A percentile compares a stretch with the other conserved stretches of the same genome.
These are phyloP conservation scores for Dromius quadrimaculatus DNA, from an alignment of 2,888 invertebrate species.

Conservation along the genomic window DNA sequence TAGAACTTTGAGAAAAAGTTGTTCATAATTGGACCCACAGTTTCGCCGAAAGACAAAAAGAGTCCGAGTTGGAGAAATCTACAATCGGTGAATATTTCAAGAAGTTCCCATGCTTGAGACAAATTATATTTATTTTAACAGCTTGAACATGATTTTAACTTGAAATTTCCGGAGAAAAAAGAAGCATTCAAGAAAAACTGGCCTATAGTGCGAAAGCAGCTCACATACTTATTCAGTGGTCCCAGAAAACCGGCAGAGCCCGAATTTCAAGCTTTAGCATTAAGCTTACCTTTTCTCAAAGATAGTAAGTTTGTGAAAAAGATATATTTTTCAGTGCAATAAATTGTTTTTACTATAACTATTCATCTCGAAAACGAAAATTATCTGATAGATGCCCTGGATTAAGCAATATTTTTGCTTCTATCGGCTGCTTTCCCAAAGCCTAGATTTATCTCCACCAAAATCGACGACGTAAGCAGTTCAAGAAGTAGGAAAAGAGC, in stretches of 20 bases:
- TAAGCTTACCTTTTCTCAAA: background rate
- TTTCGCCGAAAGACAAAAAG: background rate
- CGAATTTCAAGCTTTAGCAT: background rate
- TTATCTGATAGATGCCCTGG: background rate
- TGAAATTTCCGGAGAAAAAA: background rate
- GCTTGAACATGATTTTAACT: background rate
- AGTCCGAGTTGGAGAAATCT: background rate
- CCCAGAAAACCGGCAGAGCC: background rate
- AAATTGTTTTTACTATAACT: background rate
- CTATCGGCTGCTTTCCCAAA: background rate
- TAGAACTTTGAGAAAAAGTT: background rate
- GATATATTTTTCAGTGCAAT: background rate
- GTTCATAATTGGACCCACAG: background rate
- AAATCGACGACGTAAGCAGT: slow-evolving; percentile 23
- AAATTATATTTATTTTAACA: background rate
- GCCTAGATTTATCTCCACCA: slow-evolving; percentile 1
- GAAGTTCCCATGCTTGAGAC: background rate
- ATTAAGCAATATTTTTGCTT: slow-evolving; percentile 9
- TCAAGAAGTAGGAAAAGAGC: slow-evolving; percentile 14
- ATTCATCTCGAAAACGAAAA: background rate
- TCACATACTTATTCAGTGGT: background rate
- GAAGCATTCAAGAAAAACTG: background rate
- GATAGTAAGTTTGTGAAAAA: background rate
- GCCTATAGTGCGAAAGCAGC: background rate
- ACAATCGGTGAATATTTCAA: background rate